Percentiles rank a stretch among this genome's conserved stretches.
phyloP scores from a whole-genome alignment of 2,888 invertebrate species.

The Eupithecia inturbata region DNA sequence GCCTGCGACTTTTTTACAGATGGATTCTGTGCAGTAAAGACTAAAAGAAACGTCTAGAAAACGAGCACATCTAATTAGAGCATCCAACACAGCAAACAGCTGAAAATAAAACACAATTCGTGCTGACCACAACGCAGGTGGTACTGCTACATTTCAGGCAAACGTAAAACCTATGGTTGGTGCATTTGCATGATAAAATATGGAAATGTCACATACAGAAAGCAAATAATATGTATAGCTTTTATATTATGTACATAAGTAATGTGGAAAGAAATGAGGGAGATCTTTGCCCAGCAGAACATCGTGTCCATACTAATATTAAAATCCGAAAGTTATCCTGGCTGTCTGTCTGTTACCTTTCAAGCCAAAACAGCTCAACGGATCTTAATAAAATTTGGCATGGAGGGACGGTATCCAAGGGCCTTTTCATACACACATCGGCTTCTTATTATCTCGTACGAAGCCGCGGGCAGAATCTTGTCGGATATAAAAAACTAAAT shows the following conservation, averaged over 20 bases:
- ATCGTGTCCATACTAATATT: background rate
- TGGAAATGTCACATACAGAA: background rate
- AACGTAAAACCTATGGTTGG: background rate
- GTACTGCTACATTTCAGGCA: background rate
- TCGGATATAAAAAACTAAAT: no score
- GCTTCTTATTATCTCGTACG: background rate
- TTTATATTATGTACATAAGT: background rate
- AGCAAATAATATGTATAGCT: background rate
- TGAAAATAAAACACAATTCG: constrained; percentile 7
- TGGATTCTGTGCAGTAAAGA: background rate
- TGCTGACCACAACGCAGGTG: constrained; percentile 2
- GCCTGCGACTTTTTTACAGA: background rate
- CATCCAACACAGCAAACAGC: constrained; percentile 4
- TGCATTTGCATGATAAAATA: constrained; percentile 12
- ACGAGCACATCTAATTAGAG: constrained; percentile 6
- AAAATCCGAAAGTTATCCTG: background rate
- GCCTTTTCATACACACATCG: no score
- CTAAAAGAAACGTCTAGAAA: background rate
- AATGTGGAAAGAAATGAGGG: no score
- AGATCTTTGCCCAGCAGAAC: no score
- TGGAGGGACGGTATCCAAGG: no score
- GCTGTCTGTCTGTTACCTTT: background rate
- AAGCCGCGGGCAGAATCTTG: no score
- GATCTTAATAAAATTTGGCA: no score
- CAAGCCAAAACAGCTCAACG: background rate